phyloP scores from a whole-genome alignment of 2,888 invertebrate species.

The Melanargia galathea region DNA sequence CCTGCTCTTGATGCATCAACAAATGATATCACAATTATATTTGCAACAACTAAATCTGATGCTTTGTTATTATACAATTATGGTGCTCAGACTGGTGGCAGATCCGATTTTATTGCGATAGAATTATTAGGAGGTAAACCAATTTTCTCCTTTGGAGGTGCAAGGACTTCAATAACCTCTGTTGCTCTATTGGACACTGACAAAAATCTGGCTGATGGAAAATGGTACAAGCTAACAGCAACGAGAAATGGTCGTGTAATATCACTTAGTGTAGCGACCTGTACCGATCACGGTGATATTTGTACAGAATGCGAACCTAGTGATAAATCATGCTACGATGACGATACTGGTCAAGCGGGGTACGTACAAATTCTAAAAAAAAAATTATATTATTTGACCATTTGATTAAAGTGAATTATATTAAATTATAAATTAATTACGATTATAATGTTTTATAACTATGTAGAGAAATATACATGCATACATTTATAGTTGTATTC shows the following conservation, averaged over 20 bases:
- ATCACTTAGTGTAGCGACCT: conserved; percentile 90
- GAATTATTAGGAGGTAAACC: conserved; percentile 93
- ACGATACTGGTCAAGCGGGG: conserved; percentile 94
- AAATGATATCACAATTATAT: conserved; percentile 94
- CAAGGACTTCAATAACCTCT: conserved; percentile 92
- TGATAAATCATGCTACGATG: conserved; percentile 90
- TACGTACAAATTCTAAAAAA: conserved; percentile 69
- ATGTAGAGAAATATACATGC: too few species aligned
- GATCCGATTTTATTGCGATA: conserved; percentile 96
- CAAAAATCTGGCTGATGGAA: conserved; percentile 89
- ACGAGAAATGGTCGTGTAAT: conserved; percentile 94
- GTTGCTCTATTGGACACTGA: conserved; percentile 85
- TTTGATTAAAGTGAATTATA: too few species aligned
- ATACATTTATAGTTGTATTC: too few species aligned
- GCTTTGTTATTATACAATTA: conserved; percentile 95
- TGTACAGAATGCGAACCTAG: conserved; percentile 94
- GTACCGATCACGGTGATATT: conserved; percentile 92
- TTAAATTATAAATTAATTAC: too few species aligned
- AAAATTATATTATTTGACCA: neutral
- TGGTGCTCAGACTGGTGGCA: conserved; percentile 92
- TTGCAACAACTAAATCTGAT: conserved; percentile 93
- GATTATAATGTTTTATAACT: too few species aligned
- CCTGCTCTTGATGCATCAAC: conserved; percentile 92
- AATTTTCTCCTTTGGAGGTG: conserved; percentile 94
- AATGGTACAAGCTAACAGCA: conserved; percentile 95